Conservation (phyloP, 2,888 invertebrate species). For the Cosmia trapezina region DNA sequence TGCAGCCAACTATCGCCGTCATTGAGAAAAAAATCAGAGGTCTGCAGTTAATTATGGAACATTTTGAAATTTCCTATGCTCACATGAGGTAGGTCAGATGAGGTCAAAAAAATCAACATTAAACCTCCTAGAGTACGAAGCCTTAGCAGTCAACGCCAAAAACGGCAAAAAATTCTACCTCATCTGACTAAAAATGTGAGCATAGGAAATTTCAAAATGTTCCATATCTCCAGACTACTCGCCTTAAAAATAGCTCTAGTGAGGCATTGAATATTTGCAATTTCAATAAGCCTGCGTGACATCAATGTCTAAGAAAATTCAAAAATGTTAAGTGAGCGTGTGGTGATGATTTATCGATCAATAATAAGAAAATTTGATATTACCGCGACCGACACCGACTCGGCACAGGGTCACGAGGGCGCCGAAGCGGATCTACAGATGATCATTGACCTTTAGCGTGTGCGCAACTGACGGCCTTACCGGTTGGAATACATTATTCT, state of each 20-base stretch:
- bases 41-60: too few relatives aligned
- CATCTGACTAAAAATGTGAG: too few relatives aligned
- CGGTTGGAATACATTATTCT: constrained; percentile 87
- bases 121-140: too few relatives aligned
- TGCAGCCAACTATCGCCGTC: too few relatives aligned
- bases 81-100: too few relatives aligned
- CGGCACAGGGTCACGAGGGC: constrained; percentile 89
- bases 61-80: too few relatives aligned
- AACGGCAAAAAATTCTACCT: too few relatives aligned
- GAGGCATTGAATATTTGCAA: constrained; percentile 15
- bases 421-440: constrained; percentile 90
- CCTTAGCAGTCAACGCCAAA: too few relatives aligned
- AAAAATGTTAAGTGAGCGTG: constrained; percentile 26
- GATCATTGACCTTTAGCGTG: constrained; percentile 90
- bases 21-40: too few relatives aligned
- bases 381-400: constrained; percentile 77
- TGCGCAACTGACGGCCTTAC: constrained; percentile 83
- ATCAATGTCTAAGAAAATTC: constrained; percentile 39
- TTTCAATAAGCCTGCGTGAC: constrained; percentile 42
- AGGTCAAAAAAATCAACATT: too few relatives aligned
- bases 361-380: constrained; percentile 83
- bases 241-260: constrained; percentile 7
- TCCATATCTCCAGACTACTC: too few relatives aligned
- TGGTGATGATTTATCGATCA: constrained; percentile 76
- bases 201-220: too few relatives aligned